A percentile compares a stretch with the other conserved stretches of the same genome.
Evolutionary conservation across 1,140 invertebrate species (phyloP).

Genomic region (Drosophila tristis): DNA sequence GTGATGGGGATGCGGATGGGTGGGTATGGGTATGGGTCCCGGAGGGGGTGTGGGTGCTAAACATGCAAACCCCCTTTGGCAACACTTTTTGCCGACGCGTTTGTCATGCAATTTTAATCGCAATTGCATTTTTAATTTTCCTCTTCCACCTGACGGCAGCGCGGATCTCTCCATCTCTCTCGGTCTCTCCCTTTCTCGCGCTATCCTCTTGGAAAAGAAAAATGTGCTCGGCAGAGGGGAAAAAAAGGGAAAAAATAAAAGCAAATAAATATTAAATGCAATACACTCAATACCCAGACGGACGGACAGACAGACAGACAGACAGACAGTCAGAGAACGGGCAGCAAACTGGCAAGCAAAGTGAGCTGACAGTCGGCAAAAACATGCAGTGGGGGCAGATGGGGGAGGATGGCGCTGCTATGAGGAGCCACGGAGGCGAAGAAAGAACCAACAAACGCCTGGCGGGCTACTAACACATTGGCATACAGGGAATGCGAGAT

Average conservation of each 20-base stretch:
- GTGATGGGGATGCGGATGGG: not conserved
- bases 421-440: too few relatives aligned
- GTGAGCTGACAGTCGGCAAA: slow-evolving; percentile 39
- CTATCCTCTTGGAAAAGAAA: slow-evolving; percentile 46
- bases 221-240: slow-evolving; percentile 46
- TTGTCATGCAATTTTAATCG: slow-evolving; percentile 82
- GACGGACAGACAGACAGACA: slow-evolving; percentile 24
- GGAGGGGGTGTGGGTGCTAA: slow-evolving; percentile 39
- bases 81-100: slow-evolving; percentile 72
- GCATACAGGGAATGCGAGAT: slow-evolving; percentile 57
- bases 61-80: slow-evolving; percentile 61
- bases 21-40: not conserved
- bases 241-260: slow-evolving; percentile 60
- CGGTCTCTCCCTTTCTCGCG: slow-evolving; percentile 12
- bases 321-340: slow-evolving; percentile 27
- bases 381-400: not conserved
- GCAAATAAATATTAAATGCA: slow-evolving; percentile 83
- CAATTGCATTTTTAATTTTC: slow-evolving; percentile 82
- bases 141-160: slow-evolving; percentile 71
- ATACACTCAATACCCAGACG: slow-evolving; percentile 75
- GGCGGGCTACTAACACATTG: slow-evolving; percentile 62
- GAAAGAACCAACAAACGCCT: slow-evolving; percentile 13
- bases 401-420: slow-evolving; percentile 1
- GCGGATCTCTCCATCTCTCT: slow-evolving; percentile 24
- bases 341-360: slow-evolving; percentile 61